These are phyloP conservation scores for Alces alces DNA, from an alignment of 2,113 vertebrate species.

Conservation along the genomic window DNA sequence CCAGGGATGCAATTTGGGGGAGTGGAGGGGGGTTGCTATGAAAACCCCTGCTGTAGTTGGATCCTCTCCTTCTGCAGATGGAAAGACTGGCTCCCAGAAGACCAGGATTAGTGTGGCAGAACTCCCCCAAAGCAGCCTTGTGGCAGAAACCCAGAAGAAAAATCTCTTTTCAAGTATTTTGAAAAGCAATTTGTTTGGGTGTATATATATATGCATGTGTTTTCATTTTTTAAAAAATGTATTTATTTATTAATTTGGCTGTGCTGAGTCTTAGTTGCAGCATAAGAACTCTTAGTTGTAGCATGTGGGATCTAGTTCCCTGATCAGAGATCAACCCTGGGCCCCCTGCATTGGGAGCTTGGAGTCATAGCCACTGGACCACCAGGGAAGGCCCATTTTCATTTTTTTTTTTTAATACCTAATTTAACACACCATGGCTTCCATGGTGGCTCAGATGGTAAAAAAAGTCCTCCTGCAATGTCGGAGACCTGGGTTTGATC, in stretches of 20 bases:
- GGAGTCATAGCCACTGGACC: background rate
- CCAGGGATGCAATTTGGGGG: background rate
- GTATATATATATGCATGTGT: background rate
- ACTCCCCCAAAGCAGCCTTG: background rate
- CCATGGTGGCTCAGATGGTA: background rate
- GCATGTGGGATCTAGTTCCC: background rate
- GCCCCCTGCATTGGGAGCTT: background rate
- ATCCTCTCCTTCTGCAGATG: background rate
- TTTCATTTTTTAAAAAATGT: background rate
- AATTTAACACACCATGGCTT: background rate
- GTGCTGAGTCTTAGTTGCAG: background rate
- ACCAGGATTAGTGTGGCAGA: background rate
- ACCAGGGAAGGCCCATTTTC: background rate
- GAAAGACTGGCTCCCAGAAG: background rate
- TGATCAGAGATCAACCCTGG: background rate
- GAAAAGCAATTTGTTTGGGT: background rate
- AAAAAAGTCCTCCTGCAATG: background rate
- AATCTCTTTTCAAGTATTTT: background rate
- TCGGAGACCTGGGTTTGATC: background rate
- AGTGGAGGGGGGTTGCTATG: background rate
- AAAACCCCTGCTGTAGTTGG: background rate
- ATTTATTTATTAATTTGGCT: background rate
- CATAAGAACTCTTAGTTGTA: background rate
- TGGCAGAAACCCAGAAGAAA: background rate
- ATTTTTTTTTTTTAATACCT: background rate